A percentile compares a stretch with the other conserved stretches of the same genome.
These are phyloP conservation scores for Potamilus streckersoni DNA, from an alignment of 1,140 invertebrate species.

Conservation along the genomic window DNA sequence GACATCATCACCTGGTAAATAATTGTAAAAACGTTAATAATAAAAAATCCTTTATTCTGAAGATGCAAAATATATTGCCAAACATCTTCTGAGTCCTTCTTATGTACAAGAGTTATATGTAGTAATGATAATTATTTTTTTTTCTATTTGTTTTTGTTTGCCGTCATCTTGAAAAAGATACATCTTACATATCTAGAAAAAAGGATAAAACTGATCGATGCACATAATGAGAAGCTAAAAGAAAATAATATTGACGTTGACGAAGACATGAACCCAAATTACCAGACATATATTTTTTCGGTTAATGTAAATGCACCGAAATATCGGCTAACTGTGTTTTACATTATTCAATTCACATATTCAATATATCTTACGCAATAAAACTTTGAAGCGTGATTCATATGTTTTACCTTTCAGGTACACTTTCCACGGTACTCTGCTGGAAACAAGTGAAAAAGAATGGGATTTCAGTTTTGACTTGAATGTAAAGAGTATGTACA, in stretches of 20 bases:
- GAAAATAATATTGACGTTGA: neutral
- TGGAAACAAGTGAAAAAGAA: conserved; percentile 63
- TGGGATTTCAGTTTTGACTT: conserved; percentile 69
- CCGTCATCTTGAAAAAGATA: too few relatives aligned
- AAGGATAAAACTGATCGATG: too few relatives aligned
- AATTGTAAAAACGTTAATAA: too few relatives aligned
- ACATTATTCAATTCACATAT: neutral
- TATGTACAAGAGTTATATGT: too few relatives aligned
- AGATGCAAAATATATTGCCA: too few relatives aligned
- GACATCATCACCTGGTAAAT: too few relatives aligned
- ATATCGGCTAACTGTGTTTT: neutral
- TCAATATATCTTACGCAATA: neutral
- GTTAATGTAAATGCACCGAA: neutral
- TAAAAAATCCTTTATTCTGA: too few relatives aligned
- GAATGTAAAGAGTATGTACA: conserved; percentile 68
- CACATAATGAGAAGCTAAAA: neutral
- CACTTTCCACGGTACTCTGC: conserved; percentile 64
- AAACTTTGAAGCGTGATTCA: neutral
- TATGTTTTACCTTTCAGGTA: conserved; percentile 37
- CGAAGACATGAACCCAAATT: neutral
- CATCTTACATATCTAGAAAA: too few relatives aligned
- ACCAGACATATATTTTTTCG: neutral
- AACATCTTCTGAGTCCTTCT: too few relatives aligned
- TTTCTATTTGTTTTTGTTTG: too few relatives aligned
- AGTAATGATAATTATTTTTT: too few relatives aligned